These are phyloP conservation scores for Oedothorax gibbosus DNA, from an alignment of 1,140 invertebrate genomes.

Conservation along the genomic window DNA sequence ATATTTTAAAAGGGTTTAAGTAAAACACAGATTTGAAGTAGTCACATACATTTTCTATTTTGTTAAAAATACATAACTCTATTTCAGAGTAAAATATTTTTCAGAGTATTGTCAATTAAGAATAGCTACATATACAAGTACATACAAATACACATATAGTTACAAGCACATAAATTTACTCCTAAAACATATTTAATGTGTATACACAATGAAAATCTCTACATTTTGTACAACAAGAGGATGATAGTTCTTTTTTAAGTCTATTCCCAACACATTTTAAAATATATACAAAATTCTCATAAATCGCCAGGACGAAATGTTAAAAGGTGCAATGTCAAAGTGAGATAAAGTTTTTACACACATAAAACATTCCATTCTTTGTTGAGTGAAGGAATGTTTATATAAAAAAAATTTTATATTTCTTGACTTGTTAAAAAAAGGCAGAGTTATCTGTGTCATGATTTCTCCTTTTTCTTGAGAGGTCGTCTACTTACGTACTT, in stretches of 20 bases:
- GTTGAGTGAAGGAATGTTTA: slow-evolving; percentile 7
- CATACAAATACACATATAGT: slow-evolving; percentile 3
- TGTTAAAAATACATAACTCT: no score
- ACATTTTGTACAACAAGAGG: slow-evolving; percentile 19
- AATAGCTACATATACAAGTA: no score
- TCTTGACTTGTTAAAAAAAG: slow-evolving; percentile 2
- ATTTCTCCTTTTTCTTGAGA: slow-evolving; percentile 82
- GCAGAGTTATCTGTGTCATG: slow-evolving; percentile 38
- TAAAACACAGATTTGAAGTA: no score
- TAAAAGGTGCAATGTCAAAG: slow-evolving; percentile 52
- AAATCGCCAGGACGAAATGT: slow-evolving; percentile 29
- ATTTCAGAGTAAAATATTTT: no score
- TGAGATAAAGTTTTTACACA: slow-evolving; percentile 33
- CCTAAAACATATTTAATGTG: slow-evolving; percentile 20
- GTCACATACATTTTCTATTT: no score
- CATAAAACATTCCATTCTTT: slow-evolving; percentile 30
- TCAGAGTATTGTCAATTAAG: no score
- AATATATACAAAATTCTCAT: slow-evolving; percentile 48
- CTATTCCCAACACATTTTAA: slow-evolving; percentile 34
- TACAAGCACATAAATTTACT: background rate
- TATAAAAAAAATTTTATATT: slow-evolving; percentile 14
- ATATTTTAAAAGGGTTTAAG: no score
- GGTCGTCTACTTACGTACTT: slow-evolving; percentile 90
- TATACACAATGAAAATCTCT: slow-evolving; percentile 33
- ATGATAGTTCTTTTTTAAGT: slow-evolving; percentile 13